Conservation (phyloP, 2,888 invertebrate genomes). For the Nowickia ferox region DNA sequence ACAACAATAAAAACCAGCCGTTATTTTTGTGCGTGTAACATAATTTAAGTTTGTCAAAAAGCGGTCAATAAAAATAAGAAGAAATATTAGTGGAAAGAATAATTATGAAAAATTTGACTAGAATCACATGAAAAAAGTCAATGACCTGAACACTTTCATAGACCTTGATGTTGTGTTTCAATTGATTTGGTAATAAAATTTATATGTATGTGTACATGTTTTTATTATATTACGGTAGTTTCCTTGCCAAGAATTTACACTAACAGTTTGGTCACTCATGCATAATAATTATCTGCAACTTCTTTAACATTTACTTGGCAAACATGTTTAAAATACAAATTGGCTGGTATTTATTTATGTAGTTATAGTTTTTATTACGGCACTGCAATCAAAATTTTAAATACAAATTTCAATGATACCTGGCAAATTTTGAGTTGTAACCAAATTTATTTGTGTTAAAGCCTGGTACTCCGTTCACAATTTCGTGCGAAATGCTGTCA, state of each 20-base stretch:
- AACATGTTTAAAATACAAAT: slow-evolving; percentile 41
- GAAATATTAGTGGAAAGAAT: too few species aligned
- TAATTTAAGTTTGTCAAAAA: too few species aligned
- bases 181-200: not conserved
- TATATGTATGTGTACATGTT: not conserved
- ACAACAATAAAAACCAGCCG: too few species aligned
- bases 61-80: too few species aligned
- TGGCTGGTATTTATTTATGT: not conserved
- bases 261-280: slow-evolving; percentile 4
- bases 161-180: not conserved
- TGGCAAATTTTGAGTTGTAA: not conserved
- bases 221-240: not conserved
- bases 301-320: slow-evolving; percentile 25
- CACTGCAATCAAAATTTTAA: slow-evolving; percentile 19
- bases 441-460: not conserved
- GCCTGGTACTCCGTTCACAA: too few species aligned
- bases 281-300: not conserved
- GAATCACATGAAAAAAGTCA: too few species aligned
- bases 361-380: slow-evolving; percentile 23
- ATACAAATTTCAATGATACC: not conserved
- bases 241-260: not conserved
- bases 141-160: too few species aligned
- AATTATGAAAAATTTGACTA: too few species aligned
- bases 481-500: too few species aligned
- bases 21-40: too few species aligned